phyloP scores from a whole-genome alignment of 2,888 invertebrate genomes.

The Drosophila pseudotakahashii region DNA sequence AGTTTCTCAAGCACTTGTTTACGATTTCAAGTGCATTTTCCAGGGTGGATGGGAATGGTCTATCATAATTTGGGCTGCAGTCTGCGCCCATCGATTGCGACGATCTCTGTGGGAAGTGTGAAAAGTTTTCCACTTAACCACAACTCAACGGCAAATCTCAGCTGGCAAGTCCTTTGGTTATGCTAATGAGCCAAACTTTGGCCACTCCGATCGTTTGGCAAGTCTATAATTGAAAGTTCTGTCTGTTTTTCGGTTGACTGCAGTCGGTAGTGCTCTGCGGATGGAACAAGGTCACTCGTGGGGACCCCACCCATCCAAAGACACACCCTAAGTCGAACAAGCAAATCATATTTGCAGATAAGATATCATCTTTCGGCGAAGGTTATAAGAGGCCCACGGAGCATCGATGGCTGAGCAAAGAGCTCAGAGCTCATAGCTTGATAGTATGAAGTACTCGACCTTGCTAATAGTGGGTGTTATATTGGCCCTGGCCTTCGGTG shows the following conservation, averaged over 20 bases:
- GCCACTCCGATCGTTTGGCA: conserved; percentile 43
- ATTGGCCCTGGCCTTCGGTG: conserved; percentile 39
- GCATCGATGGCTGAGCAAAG: conserved; percentile 3
- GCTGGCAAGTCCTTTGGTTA: conserved; percentile 63
- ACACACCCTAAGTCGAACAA: conserved; percentile 64
- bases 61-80: conserved; percentile 66
- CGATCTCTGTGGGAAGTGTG: conserved; percentile 35
- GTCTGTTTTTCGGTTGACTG: conserved; percentile 31
- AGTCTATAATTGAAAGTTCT: conserved; percentile 64
- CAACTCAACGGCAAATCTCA: conserved; percentile 60
- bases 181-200: conserved; percentile 76
- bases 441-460: conserved; percentile 52
- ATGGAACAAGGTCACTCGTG: conserved; percentile 25
- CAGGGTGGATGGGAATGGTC: conserved; percentile 16
- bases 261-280: conserved; percentile 7
- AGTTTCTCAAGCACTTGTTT: conserved; percentile 73
- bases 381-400: conserved; percentile 33
- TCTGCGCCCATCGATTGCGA: conserved; percentile 41
- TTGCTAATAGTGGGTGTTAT: conserved; percentile 55
- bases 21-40: conserved; percentile 73
- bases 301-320: conserved; percentile 24
- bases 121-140: conserved; percentile 68
- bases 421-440: not conserved
- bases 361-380: conserved; percentile 42
- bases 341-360: conserved; percentile 58